Conservation (phyloP, 2,113 vertebrate species). For the Formicarius rufipectus region DNA sequence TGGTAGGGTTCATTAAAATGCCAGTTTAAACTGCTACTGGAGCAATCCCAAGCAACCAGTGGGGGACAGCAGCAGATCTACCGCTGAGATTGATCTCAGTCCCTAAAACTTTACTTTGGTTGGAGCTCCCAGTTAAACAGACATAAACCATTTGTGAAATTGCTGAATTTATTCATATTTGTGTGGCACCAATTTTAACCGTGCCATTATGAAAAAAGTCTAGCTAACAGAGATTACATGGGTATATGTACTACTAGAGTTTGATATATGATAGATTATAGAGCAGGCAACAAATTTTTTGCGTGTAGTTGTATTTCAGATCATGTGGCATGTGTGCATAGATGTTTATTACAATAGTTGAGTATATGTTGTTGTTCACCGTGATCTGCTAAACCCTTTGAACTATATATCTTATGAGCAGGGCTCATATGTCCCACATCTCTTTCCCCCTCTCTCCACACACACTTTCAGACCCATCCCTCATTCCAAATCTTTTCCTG, state of each 20-base stretch:
- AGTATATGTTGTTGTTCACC: background rate
- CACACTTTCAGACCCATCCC: background rate
- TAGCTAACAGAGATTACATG: background rate
- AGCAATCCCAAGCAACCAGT: rapidly evolving
- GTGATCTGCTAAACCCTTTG: background rate
- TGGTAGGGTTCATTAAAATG: background rate
- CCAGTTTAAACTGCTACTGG: background rate
- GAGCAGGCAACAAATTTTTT: background rate
- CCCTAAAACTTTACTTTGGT: background rate
- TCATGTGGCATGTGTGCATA: rapidly evolving
- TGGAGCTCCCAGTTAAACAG: background rate
- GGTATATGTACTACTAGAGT: background rate
- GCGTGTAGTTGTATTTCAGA: background rate
- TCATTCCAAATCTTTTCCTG: background rate
- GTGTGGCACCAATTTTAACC: background rate
- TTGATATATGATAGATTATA: background rate
- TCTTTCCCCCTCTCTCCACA: background rate
- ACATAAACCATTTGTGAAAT: background rate
- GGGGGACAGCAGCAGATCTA: background rate
- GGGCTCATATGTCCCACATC: background rate
- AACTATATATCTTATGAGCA: background rate
- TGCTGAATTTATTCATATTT: background rate
- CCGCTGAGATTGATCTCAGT: background rate
- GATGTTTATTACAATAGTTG: background rate
- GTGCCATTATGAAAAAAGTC: background rate